Conservation (phyloP, 2,888 invertebrate species). For the Hymenopus coronatus region DNA sequence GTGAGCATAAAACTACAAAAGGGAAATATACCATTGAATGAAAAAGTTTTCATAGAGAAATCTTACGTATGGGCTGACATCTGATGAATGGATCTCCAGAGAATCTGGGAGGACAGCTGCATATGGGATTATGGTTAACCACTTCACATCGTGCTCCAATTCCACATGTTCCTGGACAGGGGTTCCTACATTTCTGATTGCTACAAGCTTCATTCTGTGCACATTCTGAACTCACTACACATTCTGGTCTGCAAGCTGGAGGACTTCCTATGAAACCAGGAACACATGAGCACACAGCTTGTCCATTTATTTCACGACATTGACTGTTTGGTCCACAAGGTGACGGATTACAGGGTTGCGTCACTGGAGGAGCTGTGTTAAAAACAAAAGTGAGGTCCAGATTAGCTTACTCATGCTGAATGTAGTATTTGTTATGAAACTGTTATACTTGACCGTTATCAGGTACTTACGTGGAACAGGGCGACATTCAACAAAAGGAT, state of each 20-base stretch:
- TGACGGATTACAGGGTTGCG: conserved; percentile 64
- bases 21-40: not conserved
- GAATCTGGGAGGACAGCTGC: conserved; percentile 64
- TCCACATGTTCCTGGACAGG: conserved; percentile 58
- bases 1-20: not conserved
- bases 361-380: conserved; percentile 46
- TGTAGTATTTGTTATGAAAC: not conserved
- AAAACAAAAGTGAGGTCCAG: not conserved
- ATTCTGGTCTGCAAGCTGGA: conserved; percentile 52
- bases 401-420: not conserved
- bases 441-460: not conserved
- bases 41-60: not conserved
- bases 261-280: conserved; percentile 52
- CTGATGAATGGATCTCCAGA: conserved; percentile 74
- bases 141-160: conserved; percentile 68
- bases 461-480: conserved; percentile 19
- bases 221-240: conserved; percentile 54
- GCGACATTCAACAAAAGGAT: conserved; percentile 60
- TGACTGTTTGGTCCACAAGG: conserved; percentile 53
- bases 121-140: conserved; percentile 73
- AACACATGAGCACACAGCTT: conserved; percentile 52
- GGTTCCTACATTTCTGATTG: conserved; percentile 53
- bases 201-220: conserved; percentile 52
- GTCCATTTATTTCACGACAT: conserved; percentile 50
- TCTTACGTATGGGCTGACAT: conserved; percentile 55